phyloP scores from a whole-genome alignment of 2,113 vertebrate species.

The human (Homo sapiens) region GRCh38 chr11:25033001-25033500 shows the following conservation, averaged over 20 bases:
- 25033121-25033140: background rate
- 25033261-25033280: too few relatives aligned
- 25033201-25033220: background rate
- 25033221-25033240: background rate
- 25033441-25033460: too few relatives aligned
- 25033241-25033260: background rate
- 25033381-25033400: background rate
- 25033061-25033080: background rate
- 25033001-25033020: background rate
- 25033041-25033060: background rate
- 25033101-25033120: background rate
- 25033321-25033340: background rate
- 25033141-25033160: too few relatives aligned
- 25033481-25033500: too few relatives aligned
- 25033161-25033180: background rate
- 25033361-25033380: background rate
- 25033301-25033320: background rate
- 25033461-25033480: too few relatives aligned
- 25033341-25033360: background rate
- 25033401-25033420: background rate
- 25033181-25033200: background rate
- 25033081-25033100: background rate
- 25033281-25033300: too few relatives aligned
- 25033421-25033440: too few relatives aligned
- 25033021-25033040: background rate